phyloP scores from a whole-genome alignment of 1,140 invertebrate species.

The Formica exsecta region DNA sequence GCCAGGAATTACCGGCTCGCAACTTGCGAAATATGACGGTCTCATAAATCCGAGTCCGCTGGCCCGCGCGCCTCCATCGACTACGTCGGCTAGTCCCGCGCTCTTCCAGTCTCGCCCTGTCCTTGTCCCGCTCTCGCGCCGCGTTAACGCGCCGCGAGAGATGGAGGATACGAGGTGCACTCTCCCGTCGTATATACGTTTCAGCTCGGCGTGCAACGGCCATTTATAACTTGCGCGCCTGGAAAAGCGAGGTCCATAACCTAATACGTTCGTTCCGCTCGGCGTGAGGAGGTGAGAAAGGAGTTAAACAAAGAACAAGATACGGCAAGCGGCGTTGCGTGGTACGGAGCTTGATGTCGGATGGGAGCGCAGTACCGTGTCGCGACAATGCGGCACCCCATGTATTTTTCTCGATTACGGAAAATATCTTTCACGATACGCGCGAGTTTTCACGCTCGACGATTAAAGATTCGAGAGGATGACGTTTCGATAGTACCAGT shows the following conservation, averaged over 20 bases:
- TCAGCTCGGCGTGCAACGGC: conserved; percentile 75
- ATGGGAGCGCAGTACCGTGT: conserved; percentile 64
- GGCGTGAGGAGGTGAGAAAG: conserved; percentile 72
- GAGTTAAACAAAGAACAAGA: conserved; percentile 75
- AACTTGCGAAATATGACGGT: conserved; percentile 86
- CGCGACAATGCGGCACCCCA: conserved; percentile 62
- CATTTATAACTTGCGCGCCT: conserved; percentile 79
- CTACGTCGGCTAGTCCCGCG: conserved; percentile 73
- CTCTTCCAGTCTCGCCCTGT: conserved; percentile 71
- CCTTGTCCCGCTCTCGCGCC: conserved; percentile 31
- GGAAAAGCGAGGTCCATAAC: conserved; percentile 79
- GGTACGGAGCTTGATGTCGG: conserved; percentile 57
- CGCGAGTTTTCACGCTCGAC: neutral
- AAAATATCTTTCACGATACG: too few species aligned
- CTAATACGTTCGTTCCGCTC: conserved; percentile 77
- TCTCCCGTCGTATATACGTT: conserved; percentile 69
- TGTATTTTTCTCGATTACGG: too few species aligned
- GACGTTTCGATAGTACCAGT: too few species aligned
- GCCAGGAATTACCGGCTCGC: conserved; percentile 86
- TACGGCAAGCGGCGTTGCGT: conserved; percentile 69
- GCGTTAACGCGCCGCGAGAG: conserved; percentile 53
- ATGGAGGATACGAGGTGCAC: conserved; percentile 64
- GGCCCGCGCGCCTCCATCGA: conserved; percentile 79
- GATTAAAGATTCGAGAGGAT: neutral
- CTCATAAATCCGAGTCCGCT: conserved; percentile 85